phyloP scores from a whole-genome alignment of 2,797 vertebrate genomes.

The Huso huso region DNA sequence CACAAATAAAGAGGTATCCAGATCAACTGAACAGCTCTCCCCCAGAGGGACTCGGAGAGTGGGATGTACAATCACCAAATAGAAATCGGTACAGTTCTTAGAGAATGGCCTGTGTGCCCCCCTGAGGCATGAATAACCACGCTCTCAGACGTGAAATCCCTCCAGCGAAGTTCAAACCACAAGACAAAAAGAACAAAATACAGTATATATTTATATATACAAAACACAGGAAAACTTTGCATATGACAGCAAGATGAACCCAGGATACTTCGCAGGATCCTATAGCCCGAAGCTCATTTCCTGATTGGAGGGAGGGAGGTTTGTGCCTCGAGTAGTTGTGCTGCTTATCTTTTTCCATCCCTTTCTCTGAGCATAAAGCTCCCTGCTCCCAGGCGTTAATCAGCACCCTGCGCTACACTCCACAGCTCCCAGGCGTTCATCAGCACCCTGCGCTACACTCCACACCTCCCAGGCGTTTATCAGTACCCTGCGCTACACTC shows the following conservation, averaged over 20 bases:
- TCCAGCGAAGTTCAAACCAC: background rate
- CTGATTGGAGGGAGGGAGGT: too few relatives aligned
- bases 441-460: too few relatives aligned
- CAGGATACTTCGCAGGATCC: conserved; percentile 15
- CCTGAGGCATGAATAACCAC: conserved; percentile 30
- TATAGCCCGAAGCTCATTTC: too few relatives aligned
- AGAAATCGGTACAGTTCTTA: conserved; percentile 43
- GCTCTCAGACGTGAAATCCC: conserved; percentile 22
- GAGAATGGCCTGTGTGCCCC: conserved; percentile 39
- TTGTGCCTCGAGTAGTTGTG: too few relatives aligned
- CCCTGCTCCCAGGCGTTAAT: too few relatives aligned
- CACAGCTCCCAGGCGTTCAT: too few relatives aligned
- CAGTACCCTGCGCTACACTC: too few relatives aligned
- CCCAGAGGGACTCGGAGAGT: conserved; percentile 17
- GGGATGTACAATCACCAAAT: conserved; percentile 39
- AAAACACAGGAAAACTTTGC: conserved; percentile 25
- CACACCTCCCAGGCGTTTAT: too few relatives aligned
- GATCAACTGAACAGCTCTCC: conserved; percentile 18
- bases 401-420: too few relatives aligned
- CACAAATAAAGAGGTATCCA: conserved; percentile 13
- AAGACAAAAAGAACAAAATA: conserved; percentile 17
- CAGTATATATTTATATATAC: too few relatives aligned
- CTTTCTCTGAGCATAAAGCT: too few relatives aligned
- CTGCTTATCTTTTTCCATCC: too few relatives aligned
- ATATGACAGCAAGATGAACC: conserved; percentile 25